Evolutionary conservation across 2,113 vertebrate genomes (phyloP).

Genomic region (Vulpes ferrilata): DNA sequence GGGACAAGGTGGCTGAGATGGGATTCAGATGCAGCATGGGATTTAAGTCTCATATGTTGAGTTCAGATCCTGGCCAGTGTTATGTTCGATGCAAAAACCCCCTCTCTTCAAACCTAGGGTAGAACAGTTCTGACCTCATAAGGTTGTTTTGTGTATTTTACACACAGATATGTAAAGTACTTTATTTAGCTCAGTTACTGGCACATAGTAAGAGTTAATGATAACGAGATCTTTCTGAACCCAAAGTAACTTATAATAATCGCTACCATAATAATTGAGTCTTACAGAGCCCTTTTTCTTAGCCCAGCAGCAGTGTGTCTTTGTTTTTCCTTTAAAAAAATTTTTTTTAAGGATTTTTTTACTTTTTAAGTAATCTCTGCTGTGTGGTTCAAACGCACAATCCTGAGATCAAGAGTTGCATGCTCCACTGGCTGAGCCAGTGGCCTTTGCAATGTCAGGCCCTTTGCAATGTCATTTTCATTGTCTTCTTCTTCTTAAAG

Average conservation of each 20-base stretch:
- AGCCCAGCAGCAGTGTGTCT: background rate
- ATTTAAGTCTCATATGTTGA: background rate
- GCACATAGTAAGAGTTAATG: background rate
- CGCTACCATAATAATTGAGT: background rate
- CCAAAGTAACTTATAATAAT: background rate
- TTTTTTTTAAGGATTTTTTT: background rate
- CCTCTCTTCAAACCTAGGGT: background rate
- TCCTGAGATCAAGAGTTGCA: too few relatives aligned
- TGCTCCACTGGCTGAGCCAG: too few relatives aligned
- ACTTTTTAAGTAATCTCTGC: background rate
- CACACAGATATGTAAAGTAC: background rate
- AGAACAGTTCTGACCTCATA: background rate
- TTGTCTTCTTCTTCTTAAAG: too few relatives aligned
- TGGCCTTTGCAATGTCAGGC: too few relatives aligned
- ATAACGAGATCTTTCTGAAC: background rate
- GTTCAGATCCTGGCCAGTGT: background rate
- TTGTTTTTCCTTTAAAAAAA: background rate
- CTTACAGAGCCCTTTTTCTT: background rate
- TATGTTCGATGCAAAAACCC: background rate
- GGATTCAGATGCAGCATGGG: background rate
- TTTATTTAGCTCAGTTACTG: background rate
- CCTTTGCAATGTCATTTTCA: too few relatives aligned
- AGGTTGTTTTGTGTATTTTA: background rate
- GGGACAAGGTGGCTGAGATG: background rate
- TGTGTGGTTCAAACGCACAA: background rate